Percentiles rank a stretch among this genome's conserved stretches.
These are phyloP conservation scores for Epinephelus awoara DNA, from an alignment of 2,797 vertebrate genomes.

Conservation along the genomic window DNA sequence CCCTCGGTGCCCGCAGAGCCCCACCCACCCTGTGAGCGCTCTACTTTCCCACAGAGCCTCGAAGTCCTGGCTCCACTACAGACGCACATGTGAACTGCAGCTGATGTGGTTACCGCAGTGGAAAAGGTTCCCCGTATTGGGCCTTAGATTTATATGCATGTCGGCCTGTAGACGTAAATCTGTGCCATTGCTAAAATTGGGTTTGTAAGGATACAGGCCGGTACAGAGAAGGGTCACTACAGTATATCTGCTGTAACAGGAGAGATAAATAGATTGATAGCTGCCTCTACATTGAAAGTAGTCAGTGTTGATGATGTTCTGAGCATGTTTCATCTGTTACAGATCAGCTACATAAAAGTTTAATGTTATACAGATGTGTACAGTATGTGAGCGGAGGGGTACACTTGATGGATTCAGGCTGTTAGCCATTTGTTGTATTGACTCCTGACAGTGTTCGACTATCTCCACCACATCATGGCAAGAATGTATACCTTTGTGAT, in stretches of 20 bases:
- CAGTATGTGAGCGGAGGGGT: conserved; percentile 11
- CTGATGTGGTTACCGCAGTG: conserved; percentile 72
- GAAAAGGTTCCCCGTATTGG: conserved; percentile 64
- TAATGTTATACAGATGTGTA: conserved; percentile 46
- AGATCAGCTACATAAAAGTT: conserved; percentile 23
- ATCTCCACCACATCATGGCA: background rate
- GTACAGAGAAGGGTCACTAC: conserved; percentile 1
- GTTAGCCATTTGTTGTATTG: conserved; percentile 17
- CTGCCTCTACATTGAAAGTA: conserved; percentile 7
- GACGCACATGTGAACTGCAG: conserved; percentile 70
- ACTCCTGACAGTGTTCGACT: conserved; percentile 13
- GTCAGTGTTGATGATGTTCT: conserved; percentile 15
- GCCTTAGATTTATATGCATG: conserved; percentile 56
- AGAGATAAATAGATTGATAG: background rate
- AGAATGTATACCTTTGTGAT: background rate
- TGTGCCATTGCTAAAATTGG: conserved; percentile 22
- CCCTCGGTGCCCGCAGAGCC: conserved; percentile 47
- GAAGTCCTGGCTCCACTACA: conserved; percentile 49
- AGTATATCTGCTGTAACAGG: background rate
- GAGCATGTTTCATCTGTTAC: conserved; percentile 31
- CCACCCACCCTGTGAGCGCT: conserved; percentile 55
- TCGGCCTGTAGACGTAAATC: conserved; percentile 41
- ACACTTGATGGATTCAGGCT: conserved; percentile 32
- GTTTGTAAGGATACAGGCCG: conserved; percentile 28
- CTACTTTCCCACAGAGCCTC: conserved; percentile 52